Evolutionary conservation across 2,888 invertebrate species (phyloP).

Genomic region (Ypsolopha scabrella): DNA sequence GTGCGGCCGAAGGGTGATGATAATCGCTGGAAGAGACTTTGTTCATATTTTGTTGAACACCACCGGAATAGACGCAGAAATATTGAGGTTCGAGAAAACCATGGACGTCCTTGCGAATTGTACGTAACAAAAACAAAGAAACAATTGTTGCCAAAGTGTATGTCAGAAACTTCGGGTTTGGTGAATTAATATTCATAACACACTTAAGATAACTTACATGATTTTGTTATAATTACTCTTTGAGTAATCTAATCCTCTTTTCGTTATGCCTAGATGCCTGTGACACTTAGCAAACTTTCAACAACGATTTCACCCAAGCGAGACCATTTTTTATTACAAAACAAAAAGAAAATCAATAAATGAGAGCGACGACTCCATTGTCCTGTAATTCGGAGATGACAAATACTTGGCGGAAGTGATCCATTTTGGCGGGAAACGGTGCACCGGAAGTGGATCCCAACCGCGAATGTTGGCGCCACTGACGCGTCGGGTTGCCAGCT

Average conservation of each 20-base stretch:
- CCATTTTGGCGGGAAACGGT: slow-evolving; percentile 67
- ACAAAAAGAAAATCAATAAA: neutral
- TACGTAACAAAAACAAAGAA: neutral
- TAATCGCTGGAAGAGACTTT: neutral
- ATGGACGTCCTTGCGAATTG: slow-evolving; percentile 13
- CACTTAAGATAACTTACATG: too few relatives aligned
- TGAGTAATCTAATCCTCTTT: too few relatives aligned
- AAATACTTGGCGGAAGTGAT: slow-evolving; percentile 66
- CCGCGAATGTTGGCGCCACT: slow-evolving; percentile 63
- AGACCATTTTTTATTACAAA: neutral
- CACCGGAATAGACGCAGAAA: neutral
- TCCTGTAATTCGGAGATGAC: slow-evolving; percentile 42
- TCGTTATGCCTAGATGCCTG: too few relatives aligned
- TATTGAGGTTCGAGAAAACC: slow-evolving; percentile 13
- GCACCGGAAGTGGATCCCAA: slow-evolving; percentile 63
- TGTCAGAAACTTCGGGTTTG: too few relatives aligned
- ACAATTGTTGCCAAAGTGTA: neutral
- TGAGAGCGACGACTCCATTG: slow-evolving; percentile 1
- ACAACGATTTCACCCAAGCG: neutral
- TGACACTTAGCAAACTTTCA: too few relatives aligned
- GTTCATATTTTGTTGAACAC: neutral
- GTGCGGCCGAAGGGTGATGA: slow-evolving; percentile 17
- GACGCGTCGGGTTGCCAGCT: slow-evolving; percentile 26
- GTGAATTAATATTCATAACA: too few relatives aligned
- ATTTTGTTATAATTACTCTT: neutral